These are phyloP conservation scores for Arctocebus calabarensis DNA, from an alignment of 2,797 vertebrate species.

Conservation along the genomic window DNA sequence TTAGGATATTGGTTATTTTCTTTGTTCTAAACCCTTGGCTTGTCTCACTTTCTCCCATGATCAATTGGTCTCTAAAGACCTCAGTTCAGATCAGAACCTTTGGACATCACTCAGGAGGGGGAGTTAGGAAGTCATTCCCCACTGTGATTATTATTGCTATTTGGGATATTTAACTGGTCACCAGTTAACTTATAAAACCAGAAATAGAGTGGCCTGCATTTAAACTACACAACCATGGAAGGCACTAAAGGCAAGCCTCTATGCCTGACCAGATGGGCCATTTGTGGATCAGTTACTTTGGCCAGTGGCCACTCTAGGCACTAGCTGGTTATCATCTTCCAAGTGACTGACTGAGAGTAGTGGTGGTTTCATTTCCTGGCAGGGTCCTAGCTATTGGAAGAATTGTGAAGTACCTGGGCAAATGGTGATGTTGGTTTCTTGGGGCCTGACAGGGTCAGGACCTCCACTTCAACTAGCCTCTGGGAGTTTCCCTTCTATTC, in stretches of 20 bases:
- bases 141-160: constrained; percentile 22
- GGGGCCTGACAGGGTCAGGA: background rate
- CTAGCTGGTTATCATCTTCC: constrained; percentile 40
- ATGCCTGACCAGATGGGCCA: constrained; percentile 64
- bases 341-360: constrained; percentile 53
- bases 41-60: background rate
- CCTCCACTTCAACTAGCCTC: background rate
- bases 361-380: constrained; percentile 16
- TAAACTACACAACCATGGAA: background rate
- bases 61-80: background rate
- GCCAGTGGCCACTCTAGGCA: constrained; percentile 33
- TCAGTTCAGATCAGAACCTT: background rate
- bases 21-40: background rate
- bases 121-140: background rate
- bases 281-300: constrained; percentile 74
- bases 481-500: background rate
- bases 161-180: constrained; percentile 39
- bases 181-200: constrained; percentile 55
- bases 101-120: background rate
- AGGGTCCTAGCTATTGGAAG: constrained; percentile 28
- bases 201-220: constrained; percentile 49
- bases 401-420: background rate
- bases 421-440: background rate
- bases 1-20: background rate
- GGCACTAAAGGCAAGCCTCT: constrained; percentile 1